phyloP scores from a whole-genome alignment of 2,113 vertebrate species.

The Delphinapterus leucas region DNA sequence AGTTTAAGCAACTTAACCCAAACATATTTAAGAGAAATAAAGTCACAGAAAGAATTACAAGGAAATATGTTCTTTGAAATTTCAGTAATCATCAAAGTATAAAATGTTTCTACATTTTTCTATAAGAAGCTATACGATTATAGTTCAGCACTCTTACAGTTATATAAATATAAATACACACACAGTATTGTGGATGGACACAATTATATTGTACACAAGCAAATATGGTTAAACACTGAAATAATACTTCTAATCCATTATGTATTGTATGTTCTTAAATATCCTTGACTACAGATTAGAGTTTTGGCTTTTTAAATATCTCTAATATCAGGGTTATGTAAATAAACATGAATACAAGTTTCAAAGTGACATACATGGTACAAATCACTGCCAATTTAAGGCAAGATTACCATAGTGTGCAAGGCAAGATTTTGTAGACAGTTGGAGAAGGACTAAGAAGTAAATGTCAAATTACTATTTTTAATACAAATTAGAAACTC shows the following conservation, averaged over 20 bases:
- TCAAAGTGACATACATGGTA: background rate
- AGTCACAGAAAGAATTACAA: background rate
- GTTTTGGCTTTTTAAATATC: background rate
- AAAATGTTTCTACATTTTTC: background rate
- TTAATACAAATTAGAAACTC: background rate
- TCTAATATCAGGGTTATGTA: background rate
- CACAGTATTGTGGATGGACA: background rate
- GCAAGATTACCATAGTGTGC: background rate
- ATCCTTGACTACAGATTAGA: background rate
- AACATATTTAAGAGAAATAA: background rate
- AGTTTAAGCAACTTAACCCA: background rate
- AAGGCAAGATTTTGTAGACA: background rate
- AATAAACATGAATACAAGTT: slow-evolving; percentile 13
- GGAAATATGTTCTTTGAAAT: background rate
- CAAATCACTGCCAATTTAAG: background rate
- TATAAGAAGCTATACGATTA: background rate
- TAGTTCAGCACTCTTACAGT: background rate
- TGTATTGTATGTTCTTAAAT: slow-evolving; percentile 17
- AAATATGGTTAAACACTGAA: background rate
- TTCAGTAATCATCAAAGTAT: background rate
- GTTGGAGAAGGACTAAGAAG: background rate
- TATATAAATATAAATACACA: background rate
- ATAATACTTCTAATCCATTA: background rate
- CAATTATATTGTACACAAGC: background rate
- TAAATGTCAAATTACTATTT: background rate